Conservation (phyloP, 2,888 invertebrate species). For the Epistrophella euchroma region DNA sequence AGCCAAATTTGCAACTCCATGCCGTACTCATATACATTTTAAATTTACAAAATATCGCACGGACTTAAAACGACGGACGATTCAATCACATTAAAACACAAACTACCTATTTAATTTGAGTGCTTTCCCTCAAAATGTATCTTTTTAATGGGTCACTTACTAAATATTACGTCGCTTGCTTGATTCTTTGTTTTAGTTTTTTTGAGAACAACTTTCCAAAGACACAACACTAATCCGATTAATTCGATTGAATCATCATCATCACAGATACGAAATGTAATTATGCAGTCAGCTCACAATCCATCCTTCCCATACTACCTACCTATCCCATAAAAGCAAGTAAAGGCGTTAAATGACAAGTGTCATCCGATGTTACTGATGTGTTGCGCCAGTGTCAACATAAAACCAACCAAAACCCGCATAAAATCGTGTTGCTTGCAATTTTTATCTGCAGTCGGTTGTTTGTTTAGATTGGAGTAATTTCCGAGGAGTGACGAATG, state of each 20-base stretch:
- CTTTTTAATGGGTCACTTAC: conserved; percentile 23
- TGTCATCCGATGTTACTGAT: conserved; percentile 44
- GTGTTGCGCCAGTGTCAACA: conserved; percentile 64
- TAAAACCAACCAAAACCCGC: conserved; percentile 45
- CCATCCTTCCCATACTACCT: conserved; percentile 30
- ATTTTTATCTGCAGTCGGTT: conserved; percentile 18
- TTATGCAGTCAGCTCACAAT: conserved; percentile 62
- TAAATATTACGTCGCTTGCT: neutral
- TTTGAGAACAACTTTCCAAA: conserved; percentile 3
- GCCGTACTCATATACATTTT: too few relatives aligned
- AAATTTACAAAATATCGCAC: too few relatives aligned
- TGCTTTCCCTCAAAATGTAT: conserved; percentile 40
- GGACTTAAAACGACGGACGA: too few relatives aligned
- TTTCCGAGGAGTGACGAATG: neutral
- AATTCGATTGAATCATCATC: conserved; percentile 48
- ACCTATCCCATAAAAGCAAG: conserved; percentile 4
- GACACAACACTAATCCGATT: conserved; percentile 34
- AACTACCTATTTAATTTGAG: conserved; percentile 31
- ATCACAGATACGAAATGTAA: neutral
- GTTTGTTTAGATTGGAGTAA: conserved; percentile 5
- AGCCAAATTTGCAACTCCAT: too few relatives aligned
- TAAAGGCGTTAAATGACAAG: conserved; percentile 54
- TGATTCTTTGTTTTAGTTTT: neutral
- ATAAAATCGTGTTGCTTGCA: neutral
- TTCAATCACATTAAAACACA: too few relatives aligned